Evolutionary conservation across 2,113 vertebrate species (phyloP).

Genomic region (Lathamus discolor): DNA sequence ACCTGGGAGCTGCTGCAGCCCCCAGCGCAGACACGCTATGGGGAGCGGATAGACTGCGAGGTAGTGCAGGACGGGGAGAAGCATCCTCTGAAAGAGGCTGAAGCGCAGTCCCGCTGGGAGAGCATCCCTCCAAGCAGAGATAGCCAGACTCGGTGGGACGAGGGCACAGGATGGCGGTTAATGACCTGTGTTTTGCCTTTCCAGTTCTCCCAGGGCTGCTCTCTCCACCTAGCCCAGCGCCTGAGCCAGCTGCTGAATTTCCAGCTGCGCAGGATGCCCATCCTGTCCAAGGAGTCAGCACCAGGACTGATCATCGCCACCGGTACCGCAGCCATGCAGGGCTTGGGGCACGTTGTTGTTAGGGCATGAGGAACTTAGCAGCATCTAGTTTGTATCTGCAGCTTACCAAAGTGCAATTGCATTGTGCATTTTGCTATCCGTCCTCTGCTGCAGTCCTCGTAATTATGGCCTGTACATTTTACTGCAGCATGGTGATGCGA

Average conservation of each 20-base stretch:
- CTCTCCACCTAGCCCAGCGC: constrained; percentile 93
- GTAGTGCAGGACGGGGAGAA: constrained; percentile 32
- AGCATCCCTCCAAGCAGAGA: not conserved
- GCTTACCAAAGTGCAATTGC: not conserved
- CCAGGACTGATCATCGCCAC: constrained; percentile 94
- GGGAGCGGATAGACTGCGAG: constrained; percentile 90
- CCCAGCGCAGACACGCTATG: constrained; percentile 84
- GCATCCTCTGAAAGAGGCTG: not conserved
- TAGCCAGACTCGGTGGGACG: accelerated
- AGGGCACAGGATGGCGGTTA: not conserved
- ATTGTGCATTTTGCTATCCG: not conserved
- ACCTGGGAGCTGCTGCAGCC: constrained; percentile 95
- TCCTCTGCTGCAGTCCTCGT: not conserved
- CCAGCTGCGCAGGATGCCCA: constrained; percentile 92
- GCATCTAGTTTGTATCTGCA: not conserved
- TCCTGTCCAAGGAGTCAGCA: constrained; percentile 94
- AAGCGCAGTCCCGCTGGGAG: accelerated
- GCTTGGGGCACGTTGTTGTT: not conserved
- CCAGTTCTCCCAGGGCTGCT: constrained; percentile 90
- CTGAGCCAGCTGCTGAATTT: constrained; percentile 95
- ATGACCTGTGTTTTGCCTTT: not conserved
- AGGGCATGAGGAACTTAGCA: not conserved
- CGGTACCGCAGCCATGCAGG: constrained; percentile 68
- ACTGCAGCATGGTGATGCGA: not conserved
- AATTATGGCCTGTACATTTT: not conserved